phyloP scores from a whole-genome alignment of 1,140 invertebrate species.

The Adelges cooleyi region DNA sequence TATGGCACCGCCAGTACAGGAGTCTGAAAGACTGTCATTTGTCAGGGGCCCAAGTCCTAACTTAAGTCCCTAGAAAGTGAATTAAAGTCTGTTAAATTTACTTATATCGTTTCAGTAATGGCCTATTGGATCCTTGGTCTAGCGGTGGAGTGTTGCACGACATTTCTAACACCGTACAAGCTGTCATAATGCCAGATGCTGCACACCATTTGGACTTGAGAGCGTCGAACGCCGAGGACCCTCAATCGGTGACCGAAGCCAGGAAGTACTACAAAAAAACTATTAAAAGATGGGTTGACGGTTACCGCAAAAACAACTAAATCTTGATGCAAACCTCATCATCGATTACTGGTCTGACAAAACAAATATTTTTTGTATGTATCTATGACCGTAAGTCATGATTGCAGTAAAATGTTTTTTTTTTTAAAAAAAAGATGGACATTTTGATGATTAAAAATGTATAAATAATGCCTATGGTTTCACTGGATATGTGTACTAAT shows the following conservation, averaged over 20 bases:
- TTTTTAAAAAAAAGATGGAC: too few relatives aligned
- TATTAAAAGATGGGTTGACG: conserved; percentile 17
- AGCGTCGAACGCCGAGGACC: conserved; percentile 55
- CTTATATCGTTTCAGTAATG: conserved; percentile 53
- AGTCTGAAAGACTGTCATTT: too few relatives aligned
- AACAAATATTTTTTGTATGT: not conserved
- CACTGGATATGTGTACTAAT: too few relatives aligned
- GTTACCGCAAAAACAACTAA: conserved; percentile 12
- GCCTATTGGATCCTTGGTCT: conserved; percentile 85
- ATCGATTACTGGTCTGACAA: not conserved
- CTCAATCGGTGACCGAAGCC: conserved; percentile 54
- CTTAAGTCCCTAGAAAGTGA: too few relatives aligned
- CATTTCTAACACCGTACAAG: conserved; percentile 51
- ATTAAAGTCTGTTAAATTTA: too few relatives aligned
- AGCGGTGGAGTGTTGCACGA: conserved; percentile 72
- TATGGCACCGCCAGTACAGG: too few relatives aligned
- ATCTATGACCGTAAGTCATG: not conserved
- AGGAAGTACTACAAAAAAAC: conserved; percentile 39
- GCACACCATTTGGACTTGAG: conserved; percentile 91
- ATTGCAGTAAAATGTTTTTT: too few relatives aligned
- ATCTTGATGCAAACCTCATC: too few relatives aligned
- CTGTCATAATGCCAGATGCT: conserved; percentile 73
- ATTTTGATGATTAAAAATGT: not conserved
- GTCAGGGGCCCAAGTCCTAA: too few relatives aligned
- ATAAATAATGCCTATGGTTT: too few relatives aligned